phyloP scores from a whole-genome alignment of 1,140 invertebrate species.

The Steinernema feltiae region DNA sequence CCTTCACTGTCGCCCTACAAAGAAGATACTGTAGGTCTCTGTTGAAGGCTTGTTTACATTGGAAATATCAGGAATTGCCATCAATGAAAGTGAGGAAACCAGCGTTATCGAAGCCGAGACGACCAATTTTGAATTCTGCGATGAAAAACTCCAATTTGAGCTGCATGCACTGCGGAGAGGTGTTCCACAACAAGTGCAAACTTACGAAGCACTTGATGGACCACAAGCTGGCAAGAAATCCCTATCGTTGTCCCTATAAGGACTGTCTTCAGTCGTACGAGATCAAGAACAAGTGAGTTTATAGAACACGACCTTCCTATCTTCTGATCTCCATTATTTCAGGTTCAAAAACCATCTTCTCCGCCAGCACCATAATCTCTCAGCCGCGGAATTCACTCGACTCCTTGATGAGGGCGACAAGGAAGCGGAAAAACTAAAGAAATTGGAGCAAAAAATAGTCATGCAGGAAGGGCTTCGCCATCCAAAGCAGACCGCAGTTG shows the following conservation, averaged over 20 bases:
- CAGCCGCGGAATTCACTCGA: not conserved
- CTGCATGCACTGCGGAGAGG: not conserved
- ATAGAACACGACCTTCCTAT: not conserved
- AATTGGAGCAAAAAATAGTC: not conserved
- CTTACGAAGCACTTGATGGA: not conserved
- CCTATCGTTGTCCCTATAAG: not conserved
- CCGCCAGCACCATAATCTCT: not conserved
- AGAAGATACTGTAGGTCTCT: not conserved
- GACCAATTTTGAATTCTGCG: too few relatives aligned
- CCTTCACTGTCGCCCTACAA: not conserved
- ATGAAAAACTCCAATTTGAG: not conserved
- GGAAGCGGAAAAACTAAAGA: not conserved
- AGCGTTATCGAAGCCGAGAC: too few relatives aligned
- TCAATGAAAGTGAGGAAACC: too few relatives aligned
- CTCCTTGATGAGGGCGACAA: not conserved
- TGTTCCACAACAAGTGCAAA: constrained; percentile 1
- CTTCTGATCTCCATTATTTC: not conserved
- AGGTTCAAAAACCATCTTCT: not conserved
- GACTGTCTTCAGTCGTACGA: constrained; percentile 5
- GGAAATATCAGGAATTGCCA: not conserved
- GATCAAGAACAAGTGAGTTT: not conserved
- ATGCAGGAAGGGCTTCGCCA: too few relatives aligned
- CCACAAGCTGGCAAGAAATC: not conserved
- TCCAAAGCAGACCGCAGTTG: too few relatives aligned
- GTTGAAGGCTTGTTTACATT: not conserved